Evolutionary conservation across 2,797 vertebrate species (phyloP), one percentile per base, ranked within the genome.

Genomic region (Sciurus vulgaris): DNA sequence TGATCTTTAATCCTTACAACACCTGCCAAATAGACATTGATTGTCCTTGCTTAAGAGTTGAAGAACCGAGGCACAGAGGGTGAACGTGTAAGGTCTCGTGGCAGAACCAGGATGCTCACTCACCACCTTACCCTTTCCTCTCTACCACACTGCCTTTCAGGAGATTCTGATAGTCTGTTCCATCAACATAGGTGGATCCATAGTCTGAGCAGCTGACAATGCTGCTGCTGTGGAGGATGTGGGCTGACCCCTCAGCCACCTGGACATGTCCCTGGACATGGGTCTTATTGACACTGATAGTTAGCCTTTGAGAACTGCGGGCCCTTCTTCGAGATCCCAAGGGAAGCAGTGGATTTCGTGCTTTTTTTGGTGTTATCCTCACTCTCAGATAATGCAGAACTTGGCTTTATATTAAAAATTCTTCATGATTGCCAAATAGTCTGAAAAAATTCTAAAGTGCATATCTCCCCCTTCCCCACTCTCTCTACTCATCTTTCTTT

Each of bases 361-460:
- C 83, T 91, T 47, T 96, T 92, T 92, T 95, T 96, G 95, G 84
- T 93, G 61, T 91, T 74, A 76, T 92, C 77, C 79, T 93, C 83
- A 33, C 47, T 56, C 59, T 88, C 70, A 77, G 81, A 84, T 81
- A 30, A 4, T 87, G 47, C 63, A 87, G 88, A 67, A 41, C 63
- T 96, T 92, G 67, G 49, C 54, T 94, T 93, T 7, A n/a, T 72
- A 51, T 72, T 72, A 69, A 93, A 78, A 90, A 2, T 38, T 38
- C 81, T 74, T 87, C 84, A 35, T 87, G 69, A 91, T 89, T 94
- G 89, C 41, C 93, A 95, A 96, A 92, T 95, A 86, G 69, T 94
- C 56, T 78, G 44, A 94, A 67, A 56, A 72, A 35, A 91, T 94
- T 96, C 65, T 96, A 67, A 97, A 76, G 0, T 82, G 0, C 4